phyloP scores from a whole-genome alignment of 2,888 invertebrate genomes.

The Boloria selene region DNA sequence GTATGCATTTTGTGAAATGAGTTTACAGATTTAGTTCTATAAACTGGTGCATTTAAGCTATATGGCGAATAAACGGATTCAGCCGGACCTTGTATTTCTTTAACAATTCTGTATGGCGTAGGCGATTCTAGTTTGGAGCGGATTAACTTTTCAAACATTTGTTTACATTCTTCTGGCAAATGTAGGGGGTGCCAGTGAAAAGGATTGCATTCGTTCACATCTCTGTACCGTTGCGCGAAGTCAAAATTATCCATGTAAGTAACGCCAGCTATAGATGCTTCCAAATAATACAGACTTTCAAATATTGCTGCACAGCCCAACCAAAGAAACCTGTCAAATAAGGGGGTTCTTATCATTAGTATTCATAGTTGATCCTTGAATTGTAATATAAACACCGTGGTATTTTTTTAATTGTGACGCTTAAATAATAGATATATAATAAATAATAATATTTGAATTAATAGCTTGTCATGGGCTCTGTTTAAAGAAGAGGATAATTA shows the following conservation, averaged over 20 bases:
- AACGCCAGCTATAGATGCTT: slow-evolving; percentile 63
- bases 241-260: slow-evolving; percentile 69
- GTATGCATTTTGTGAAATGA: slow-evolving; percentile 7
- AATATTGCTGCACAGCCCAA: slow-evolving; percentile 25
- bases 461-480: too few relatives aligned
- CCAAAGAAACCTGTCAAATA: slow-evolving; percentile 15
- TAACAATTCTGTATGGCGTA: slow-evolving; percentile 48
- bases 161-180: slow-evolving; percentile 61
- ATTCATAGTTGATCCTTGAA: too few relatives aligned
- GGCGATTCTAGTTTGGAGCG: slow-evolving; percentile 48
- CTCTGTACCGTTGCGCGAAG: slow-evolving; percentile 61
- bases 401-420: too few relatives aligned
- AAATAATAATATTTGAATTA: too few relatives aligned
- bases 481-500: too few relatives aligned
- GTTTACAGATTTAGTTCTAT: slow-evolving; percentile 5
- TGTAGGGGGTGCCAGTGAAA: slow-evolving; percentile 71
- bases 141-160: slow-evolving; percentile 60
- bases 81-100: slow-evolving; percentile 39
- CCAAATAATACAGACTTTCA: slow-evolving; percentile 37
- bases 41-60: slow-evolving; percentile 10
- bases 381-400: too few relatives aligned
- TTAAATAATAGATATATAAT: too few relatives aligned
- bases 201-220: slow-evolving; percentile 67
- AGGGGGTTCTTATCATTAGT: too few relatives aligned
- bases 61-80: slow-evolving; percentile 27